Percentiles rank a stretch among this genome's conserved stretches.
phyloP scores from a whole-genome alignment of 2,797 vertebrate species.

The Sebastes taczanowskii region DNA sequence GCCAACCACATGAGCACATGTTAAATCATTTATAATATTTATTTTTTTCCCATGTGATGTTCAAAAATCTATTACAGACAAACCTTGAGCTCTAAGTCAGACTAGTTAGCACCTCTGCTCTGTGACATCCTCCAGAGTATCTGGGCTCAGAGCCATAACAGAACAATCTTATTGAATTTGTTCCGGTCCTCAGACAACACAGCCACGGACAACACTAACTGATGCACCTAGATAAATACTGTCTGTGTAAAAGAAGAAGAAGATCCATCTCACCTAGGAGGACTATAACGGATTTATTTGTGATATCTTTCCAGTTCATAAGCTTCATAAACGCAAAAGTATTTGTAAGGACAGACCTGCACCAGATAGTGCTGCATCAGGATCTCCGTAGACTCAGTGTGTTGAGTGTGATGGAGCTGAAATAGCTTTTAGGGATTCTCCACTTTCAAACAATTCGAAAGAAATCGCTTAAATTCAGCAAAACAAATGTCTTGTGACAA shows the following conservation, averaged over 20 bases:
- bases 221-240: constrained; percentile 7
- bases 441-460: background rate
- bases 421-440: background rate
- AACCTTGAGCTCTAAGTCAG: background rate
- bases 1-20: background rate
- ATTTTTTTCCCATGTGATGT: background rate
- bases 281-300: no score
- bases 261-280: background rate
- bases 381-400: constrained; percentile 1
- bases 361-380: constrained; percentile 19
- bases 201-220: background rate
- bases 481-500: background rate
- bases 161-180: constrained; percentile 11
- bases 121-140: background rate
- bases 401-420: background rate
- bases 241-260: background rate
- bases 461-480: background rate
- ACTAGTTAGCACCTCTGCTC: background rate
- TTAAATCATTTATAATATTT: background rate
- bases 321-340: background rate
- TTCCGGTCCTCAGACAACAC: background rate
- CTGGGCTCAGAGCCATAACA: background rate
- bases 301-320: no score
- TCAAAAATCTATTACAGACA: background rate
- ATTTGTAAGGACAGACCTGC: background rate